Evolutionary conservation across 2,797 vertebrate genomes (phyloP).

Genomic region (Eupleurogrammus muticus): DNA sequence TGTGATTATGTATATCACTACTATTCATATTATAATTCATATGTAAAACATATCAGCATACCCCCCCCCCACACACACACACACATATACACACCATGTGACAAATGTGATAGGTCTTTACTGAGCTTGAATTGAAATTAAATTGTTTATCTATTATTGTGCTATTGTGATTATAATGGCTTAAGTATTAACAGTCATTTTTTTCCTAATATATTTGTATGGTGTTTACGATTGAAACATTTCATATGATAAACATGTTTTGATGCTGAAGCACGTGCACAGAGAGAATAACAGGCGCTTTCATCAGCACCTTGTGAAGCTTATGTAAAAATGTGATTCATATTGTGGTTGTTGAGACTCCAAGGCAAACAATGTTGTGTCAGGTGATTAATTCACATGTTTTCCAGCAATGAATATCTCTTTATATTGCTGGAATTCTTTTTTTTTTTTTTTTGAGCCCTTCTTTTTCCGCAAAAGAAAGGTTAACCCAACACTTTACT

Average conservation of each 20-base stretch:
- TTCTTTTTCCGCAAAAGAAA: conserved; percentile 10
- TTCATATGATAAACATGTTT: conserved; percentile 38
- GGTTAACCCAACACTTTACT: conserved; percentile 1
- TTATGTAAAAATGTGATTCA: conserved; percentile 44
- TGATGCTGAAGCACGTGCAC: conserved; percentile 18
- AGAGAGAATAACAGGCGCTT: conserved; percentile 18
- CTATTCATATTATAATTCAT: not conserved
- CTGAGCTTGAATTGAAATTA: not conserved
- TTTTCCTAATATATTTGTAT: not conserved
- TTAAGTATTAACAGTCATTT: not conserved
- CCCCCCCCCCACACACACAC: too few relatives aligned
- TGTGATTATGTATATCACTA: conserved; percentile 8
- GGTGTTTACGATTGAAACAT: not conserved
- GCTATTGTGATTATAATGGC: not conserved
- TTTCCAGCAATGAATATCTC: conserved; percentile 25
- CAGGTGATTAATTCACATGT: conserved; percentile 39
- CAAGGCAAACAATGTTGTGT: conserved; percentile 39
- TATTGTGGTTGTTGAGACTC: conserved; percentile 10
- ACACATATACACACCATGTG: not conserved
- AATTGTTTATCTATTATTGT: not conserved
- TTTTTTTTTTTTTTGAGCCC: conserved; percentile 32
- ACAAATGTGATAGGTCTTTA: conserved; percentile 1
- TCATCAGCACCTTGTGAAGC: conserved; percentile 22
- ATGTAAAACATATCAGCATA: conserved; percentile 4
- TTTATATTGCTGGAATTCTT: conserved; percentile 38